Evolutionary conservation across 2,797 vertebrate genomes (phyloP).

Genomic region (Schizothorax lantsangensis): DNA sequence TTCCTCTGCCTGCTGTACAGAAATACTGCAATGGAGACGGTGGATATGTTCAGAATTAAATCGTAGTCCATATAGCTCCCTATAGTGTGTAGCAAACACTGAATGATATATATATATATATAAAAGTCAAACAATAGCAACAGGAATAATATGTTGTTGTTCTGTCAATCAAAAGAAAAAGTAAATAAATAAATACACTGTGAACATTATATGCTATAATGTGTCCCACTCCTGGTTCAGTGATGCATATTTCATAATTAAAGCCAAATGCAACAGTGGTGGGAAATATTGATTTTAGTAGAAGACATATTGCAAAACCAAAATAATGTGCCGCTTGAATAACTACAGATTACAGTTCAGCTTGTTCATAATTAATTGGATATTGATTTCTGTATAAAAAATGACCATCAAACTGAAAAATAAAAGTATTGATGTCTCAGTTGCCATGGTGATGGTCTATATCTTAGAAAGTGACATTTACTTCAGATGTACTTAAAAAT

Average conservation of each 20-base stretch:
- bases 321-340: constrained; percentile 4
- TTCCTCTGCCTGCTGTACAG: neutral
- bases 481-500: neutral
- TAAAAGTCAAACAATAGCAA: neutral
- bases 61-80: neutral
- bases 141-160: neutral
- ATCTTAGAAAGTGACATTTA: constrained; percentile 4
- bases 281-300: constrained; percentile 40
- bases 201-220: neutral
- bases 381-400: constrained; percentile 40
- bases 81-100: neutral
- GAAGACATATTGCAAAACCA: constrained; percentile 22
- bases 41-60: neutral
- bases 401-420: constrained; percentile 32
- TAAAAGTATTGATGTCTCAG: neutral
- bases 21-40: neutral
- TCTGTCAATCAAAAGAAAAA: neutral
- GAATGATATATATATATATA: neutral
- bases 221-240: constrained; percentile 3
- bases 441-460: constrained; percentile 7
- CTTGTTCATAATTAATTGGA: constrained; percentile 53
- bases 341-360: constrained; percentile 45
- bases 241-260: constrained; percentile 29
- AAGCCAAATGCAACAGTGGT: neutral
- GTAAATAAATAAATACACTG: too few species aligned